phyloP scores from a whole-genome alignment of 1,140 invertebrate species.

The Drosophila nigromelanica region DNA sequence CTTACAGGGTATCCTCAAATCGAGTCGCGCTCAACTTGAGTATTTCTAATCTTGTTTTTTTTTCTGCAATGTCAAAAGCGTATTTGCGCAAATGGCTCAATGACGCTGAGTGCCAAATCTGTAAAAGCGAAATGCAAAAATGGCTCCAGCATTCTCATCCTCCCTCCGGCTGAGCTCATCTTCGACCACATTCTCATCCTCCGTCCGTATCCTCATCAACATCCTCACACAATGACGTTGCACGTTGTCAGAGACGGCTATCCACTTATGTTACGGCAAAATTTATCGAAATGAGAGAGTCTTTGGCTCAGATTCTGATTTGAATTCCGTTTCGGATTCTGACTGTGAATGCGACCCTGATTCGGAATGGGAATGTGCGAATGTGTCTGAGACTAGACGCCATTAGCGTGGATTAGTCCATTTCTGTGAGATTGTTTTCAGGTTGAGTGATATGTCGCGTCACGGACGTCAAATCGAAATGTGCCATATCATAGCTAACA shows the following conservation, averaged over 20 bases:
- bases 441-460: conserved; percentile 10
- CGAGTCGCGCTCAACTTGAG: not conserved
- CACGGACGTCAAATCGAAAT: not conserved
- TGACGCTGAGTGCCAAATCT: conserved; percentile 54
- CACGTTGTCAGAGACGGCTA: not conserved
- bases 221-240: conserved; percentile 35
- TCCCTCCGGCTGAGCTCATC: not conserved
- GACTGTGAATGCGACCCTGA: not conserved
- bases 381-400: conserved; percentile 14
- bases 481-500: not conserved
- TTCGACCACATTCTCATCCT: not conserved
- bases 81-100: conserved; percentile 51
- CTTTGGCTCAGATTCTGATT: conserved; percentile 24
- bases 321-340: not conserved
- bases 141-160: conserved; percentile 10
- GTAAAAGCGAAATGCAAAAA: conserved; percentile 50
- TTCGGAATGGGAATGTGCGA: conserved; percentile 8
- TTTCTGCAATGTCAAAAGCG: conserved; percentile 30
- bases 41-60: conserved; percentile 7
- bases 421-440: conserved; percentile 24
- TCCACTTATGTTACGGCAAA: conserved; percentile 25
- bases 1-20: conserved; percentile 1
- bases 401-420: conserved; percentile 47
- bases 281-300: conserved; percentile 43
- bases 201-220: not conserved